Base-by-base conservation (phyloP, 2,113 vertebrate genomes). In the Siniperca knerii region DNA sequence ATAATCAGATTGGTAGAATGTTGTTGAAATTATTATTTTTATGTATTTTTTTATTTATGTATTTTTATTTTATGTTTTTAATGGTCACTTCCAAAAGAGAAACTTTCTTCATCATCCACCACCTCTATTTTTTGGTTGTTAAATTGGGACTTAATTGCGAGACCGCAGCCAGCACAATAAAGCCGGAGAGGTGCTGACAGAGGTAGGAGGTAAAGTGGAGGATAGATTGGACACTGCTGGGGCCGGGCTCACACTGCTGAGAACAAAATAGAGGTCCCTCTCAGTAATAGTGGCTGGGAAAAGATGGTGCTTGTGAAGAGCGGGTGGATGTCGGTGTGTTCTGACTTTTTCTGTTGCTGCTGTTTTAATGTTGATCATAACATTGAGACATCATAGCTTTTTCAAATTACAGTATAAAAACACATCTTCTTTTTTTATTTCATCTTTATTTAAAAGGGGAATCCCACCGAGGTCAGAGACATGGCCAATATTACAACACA, bases 221-320 rank as follows among this genome's bases (percentile, higher is more conserved):
- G 54, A 84, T 72, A 84, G 89, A 92, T 89, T 82, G 81, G 89
- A 89, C 77, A 21, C 86, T 69, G 85, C 87, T 87, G 85, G 66
- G n/a, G 64, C 54, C 44, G 5, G 10, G 25, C 64, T 82, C 62
- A 0, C 65, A 54, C 70, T 4, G 69, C 82, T 74, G 80, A 80
- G 81, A 85, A 79, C 60, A 57, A 85, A 88, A 88, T 77, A 70
- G 73, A 90, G 81, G 72, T 67, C 40, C 50, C 18, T 80, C 57
- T 80, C 54, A 4, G 50, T 81, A 54, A 79, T 46, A n/a, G 75
- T 20, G 78, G 76, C 58, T 4, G 20, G 23, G 6, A 75, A 44
- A 74, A 48, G 52, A 29, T 37, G 66, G 66, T 46, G 6, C 42
- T 52, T 25, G 52, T 68, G 25, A 48, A 68, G 25, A 42, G 13